A percentile compares a stretch with the other conserved stretches of the same genome.
phyloP scores from a whole-genome alignment of 2,888 invertebrate species.

The Drosophila koepferae region DNA sequence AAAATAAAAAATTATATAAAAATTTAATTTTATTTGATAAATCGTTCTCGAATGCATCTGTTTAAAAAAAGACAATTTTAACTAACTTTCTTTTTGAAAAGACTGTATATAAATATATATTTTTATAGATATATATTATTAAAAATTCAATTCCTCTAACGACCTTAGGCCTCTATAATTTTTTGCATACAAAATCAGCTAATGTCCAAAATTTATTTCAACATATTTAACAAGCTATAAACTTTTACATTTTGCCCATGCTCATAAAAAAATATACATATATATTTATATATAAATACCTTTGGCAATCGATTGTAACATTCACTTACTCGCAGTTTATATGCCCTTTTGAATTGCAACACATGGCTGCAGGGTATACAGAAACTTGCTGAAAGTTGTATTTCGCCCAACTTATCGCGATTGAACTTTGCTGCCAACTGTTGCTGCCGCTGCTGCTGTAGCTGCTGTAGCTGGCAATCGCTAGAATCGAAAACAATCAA shows the following conservation, averaged over 20 bases:
- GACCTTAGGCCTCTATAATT: neutral
- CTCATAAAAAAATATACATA: neutral
- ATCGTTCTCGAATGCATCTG: too few relatives aligned
- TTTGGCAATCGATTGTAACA: slow-evolving; percentile 30
- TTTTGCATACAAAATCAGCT: too few relatives aligned
- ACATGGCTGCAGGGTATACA: slow-evolving; percentile 68
- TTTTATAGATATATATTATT: neutral
- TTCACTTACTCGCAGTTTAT: slow-evolving; percentile 41
- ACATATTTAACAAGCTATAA: neutral
- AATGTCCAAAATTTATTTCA: neutral
- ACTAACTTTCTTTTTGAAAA: too few relatives aligned
- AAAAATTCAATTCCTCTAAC: neutral
- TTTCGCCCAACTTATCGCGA: slow-evolving; percentile 60
- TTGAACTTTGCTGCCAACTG: slow-evolving; percentile 72
- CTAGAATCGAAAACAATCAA: slow-evolving; percentile 61
- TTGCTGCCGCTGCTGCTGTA: slow-evolving; percentile 45
- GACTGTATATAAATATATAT: neutral
- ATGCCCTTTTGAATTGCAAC: slow-evolving; percentile 65
- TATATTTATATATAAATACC: neutral
- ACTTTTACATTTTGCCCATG: neutral
- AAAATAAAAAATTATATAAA: too few relatives aligned
- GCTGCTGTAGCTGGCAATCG: slow-evolving; percentile 61
- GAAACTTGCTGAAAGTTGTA: slow-evolving; percentile 29
- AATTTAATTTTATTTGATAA: too few relatives aligned
- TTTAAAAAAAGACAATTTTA: too few relatives aligned